Percentiles rank a stretch among this genome's conserved stretches.
Conservation (phyloP, 2,888 invertebrate genomes). For the Ligdia adustata region DNA sequence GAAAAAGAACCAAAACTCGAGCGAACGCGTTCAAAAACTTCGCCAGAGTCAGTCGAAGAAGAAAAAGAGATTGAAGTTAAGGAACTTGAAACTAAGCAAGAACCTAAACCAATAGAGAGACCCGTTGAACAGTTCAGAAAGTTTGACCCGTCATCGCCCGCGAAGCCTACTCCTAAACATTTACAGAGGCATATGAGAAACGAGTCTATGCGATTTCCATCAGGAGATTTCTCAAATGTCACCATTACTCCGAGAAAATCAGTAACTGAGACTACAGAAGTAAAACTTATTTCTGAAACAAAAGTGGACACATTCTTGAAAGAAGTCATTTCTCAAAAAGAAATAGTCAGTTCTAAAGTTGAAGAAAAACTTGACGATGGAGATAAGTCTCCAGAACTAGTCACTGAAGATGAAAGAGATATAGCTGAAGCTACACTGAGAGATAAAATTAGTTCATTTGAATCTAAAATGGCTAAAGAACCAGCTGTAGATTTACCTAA, state of each 20-base stretch:
- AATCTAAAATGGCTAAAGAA: constrained; percentile 74
- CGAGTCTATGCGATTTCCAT: constrained; percentile 81
- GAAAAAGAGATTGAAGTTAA: constrained; percentile 53
- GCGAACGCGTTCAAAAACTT: constrained; percentile 67
- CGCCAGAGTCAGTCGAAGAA: constrained; percentile 66
- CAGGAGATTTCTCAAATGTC: constrained; percentile 79
- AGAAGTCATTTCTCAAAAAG: constrained; percentile 74
- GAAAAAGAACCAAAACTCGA: constrained; percentile 72
- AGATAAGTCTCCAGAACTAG: constrained; percentile 71
- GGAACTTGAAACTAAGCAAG: constrained; percentile 56
- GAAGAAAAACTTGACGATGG: constrained; percentile 81
- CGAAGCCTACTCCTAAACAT: constrained; percentile 80
- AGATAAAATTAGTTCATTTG: constrained; percentile 77
- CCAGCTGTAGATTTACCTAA: constrained; percentile 70
- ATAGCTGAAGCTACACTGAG: constrained; percentile 76
- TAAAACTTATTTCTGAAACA: constrained; percentile 54
- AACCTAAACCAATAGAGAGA: constrained; percentile 59
- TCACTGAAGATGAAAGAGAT: constrained; percentile 71
- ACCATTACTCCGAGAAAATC: constrained; percentile 77
- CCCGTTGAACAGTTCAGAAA: constrained; percentile 73
- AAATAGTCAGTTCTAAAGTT: constrained; percentile 78
- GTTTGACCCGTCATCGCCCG: constrained; percentile 75
- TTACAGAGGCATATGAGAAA: constrained; percentile 81
- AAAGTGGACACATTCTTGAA: constrained; percentile 60
- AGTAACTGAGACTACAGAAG: constrained; percentile 74